These are phyloP conservation scores for Bombycilla garrulus DNA, from an alignment of 2,113 vertebrate species.

Conservation along the genomic window DNA sequence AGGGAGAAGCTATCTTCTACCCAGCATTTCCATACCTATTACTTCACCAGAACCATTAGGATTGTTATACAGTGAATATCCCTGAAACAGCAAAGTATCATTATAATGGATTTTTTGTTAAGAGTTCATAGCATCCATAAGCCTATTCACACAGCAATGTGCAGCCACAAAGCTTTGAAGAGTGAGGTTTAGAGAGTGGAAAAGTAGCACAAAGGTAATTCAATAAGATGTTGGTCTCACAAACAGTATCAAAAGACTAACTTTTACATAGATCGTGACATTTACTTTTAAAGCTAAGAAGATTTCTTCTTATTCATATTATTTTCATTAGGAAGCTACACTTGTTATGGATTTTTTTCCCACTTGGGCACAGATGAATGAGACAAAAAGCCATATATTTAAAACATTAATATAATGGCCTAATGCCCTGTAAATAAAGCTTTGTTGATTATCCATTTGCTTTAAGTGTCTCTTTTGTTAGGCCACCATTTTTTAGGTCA, in stretches of 20 bases:
- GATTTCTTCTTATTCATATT: constrained; percentile 39
- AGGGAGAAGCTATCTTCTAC: constrained; percentile 21
- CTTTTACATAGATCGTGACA: constrained; percentile 38
- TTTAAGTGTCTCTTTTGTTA: constrained; percentile 31
- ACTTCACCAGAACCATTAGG: constrained; percentile 51
- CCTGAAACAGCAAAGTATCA: constrained; percentile 45
- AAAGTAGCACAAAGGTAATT: constrained; percentile 61
- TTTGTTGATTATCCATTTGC: constrained; percentile 46
- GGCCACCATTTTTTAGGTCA: constrained; percentile 36
- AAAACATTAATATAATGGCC: constrained; percentile 41
- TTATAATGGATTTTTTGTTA: constrained; percentile 60
- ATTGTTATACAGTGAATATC: constrained; percentile 54
- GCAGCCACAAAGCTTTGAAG: constrained; percentile 48
- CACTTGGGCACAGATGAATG: not conserved
- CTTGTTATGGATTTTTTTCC: constrained; percentile 28
- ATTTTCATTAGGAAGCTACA: constrained; percentile 46
- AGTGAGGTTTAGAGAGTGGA: constrained; percentile 36
- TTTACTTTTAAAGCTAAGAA: constrained; percentile 51
- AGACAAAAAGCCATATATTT: constrained; percentile 32
- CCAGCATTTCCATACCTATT: constrained; percentile 52
- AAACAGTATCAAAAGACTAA: constrained; percentile 68
- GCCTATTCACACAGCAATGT: constrained; percentile 44
- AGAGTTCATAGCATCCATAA: constrained; percentile 52
- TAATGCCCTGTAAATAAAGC: constrained; percentile 51
- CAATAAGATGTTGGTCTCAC: constrained; percentile 55